Base-by-base conservation (phyloP, 2,888 invertebrate genomes). In the Augochlorella aurata region DNA sequence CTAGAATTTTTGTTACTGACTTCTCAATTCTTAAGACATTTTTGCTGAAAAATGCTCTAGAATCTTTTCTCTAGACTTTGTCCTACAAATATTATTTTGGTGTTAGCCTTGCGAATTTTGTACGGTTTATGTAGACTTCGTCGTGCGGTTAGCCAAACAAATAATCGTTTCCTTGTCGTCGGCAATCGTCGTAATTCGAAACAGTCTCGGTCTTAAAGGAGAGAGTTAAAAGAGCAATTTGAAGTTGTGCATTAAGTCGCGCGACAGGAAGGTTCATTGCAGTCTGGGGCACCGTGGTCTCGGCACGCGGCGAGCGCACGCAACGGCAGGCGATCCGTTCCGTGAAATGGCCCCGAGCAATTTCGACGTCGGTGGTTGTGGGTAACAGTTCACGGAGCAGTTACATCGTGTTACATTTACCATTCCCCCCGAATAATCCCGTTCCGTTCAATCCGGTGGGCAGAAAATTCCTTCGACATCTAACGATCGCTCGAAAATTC, bases 121-220 rank as follows among this genome's bases (percentile, higher is more conserved):
- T 2, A 4, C 3, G 5, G 7, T 38, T 38, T 38, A 5, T 4
- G 38, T 5, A 38, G 38, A 38, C 38, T 38, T 38, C 38, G 38
- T 38, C 58, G 14, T n/a, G 24, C 24, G 58, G 58, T n/a, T n/a
- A 14, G 58, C 58, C 24, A 7, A 58, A 24, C 58, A 21, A 18
- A 5, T 12, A 21, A 5, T 14, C 58, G 58, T 58, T 58, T 58
- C 14, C 58, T 14, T 21, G 58, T 24, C 24, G 21, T 24, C 21
- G 21, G 21, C 58, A 24, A 58, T 58, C 65, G 54, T 58, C 65
- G 54, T 2, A 44, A 65, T 65, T 54, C 24, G 21, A 9, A 47
- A 69, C 69, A 58, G 16, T 50, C 65, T 29, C 45, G 65, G 75
- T 75, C 24, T 24, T 65, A 74, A 38, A n/a, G 16, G 18, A 16